Percentiles rank a stretch among this genome's conserved stretches.
Evolutionary conservation across 2,797 vertebrate genomes (phyloP).

Genomic region (Enteromius viviparus): DNA sequence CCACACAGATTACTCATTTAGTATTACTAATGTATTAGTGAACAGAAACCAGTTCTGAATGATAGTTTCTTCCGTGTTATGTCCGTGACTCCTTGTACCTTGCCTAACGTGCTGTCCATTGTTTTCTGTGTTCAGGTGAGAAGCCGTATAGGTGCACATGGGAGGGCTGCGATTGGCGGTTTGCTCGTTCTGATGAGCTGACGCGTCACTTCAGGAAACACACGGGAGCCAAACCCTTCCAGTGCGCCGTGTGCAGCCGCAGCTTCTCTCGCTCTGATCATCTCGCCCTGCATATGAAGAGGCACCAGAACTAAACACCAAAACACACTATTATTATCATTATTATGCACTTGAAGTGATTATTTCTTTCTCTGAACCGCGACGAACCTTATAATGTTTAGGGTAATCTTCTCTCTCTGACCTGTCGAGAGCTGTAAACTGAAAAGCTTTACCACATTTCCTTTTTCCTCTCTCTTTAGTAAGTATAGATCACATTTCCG

Average conservation of each 20-base stretch:
- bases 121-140: slow-evolving; percentile 82
- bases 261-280: slow-evolving; percentile 98
- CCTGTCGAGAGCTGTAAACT: slow-evolving; percentile 60
- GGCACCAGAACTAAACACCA: slow-evolving; percentile 59
- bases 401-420: slow-evolving; percentile 47
- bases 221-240: slow-evolving; percentile 98
- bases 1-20: slow-evolving; percentile 26
- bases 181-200: slow-evolving; percentile 95
- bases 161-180: slow-evolving; percentile 98
- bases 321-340: slow-evolving; percentile 47
- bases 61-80: slow-evolving; percentile 20
- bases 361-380: slow-evolving; percentile 46
- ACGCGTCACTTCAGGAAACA: slow-evolving; percentile 98
- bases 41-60: slow-evolving; percentile 26
- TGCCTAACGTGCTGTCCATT: background rate
- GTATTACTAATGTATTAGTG: slow-evolving; percentile 25
- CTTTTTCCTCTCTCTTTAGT: background rate
- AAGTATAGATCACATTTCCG: background rate
- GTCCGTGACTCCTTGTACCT: background rate
- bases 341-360: slow-evolving; percentile 95
- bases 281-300: slow-evolving; percentile 77
- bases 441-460: slow-evolving; percentile 11
- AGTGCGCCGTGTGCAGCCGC: slow-evolving; percentile 94
- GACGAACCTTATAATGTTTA: slow-evolving; percentile 60
- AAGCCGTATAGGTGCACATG: slow-evolving; percentile 98